Base-by-base conservation (phyloP, 2,888 invertebrate genomes). In the Megaustenia siamemsis region DNA sequence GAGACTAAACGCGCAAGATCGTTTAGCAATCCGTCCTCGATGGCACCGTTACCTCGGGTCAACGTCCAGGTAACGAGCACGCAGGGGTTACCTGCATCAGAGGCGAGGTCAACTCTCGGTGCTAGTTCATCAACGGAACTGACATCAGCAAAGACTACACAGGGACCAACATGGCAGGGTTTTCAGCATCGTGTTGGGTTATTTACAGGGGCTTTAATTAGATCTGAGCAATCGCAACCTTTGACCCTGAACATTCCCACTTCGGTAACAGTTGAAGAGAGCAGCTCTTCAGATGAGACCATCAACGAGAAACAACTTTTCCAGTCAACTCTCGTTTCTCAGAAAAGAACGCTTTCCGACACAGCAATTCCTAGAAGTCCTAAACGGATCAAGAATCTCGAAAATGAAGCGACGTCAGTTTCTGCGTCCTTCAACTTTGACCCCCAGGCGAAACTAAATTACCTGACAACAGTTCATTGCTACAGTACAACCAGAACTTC, bases 261-360 rank as follows among this genome's bases (percentile, higher is more conserved):
- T 18, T 24, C 73, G 6, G 45, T 76, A 4, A 68, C 68, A 6
- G 56, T 68, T 15, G 81, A 75, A n/a, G 85, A 85, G 0, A 81
- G 85, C 63, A 69, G 73, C 56, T 85, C 85, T n/a, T 75, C 75
- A 0, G 85, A 85, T 69, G 81, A 85, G 43, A 85, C 76, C 69
- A 28, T 60, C 12, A 68, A 28, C 12, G 76, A 76, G 21, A 63
- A 68, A n/a, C 49, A 53, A 15, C 32, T 85, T 35, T 85, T 85
- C 60, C 80, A 66, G 49, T 81, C 63, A 2, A 18, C 69, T 28
- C 3, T 77, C 0, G 12, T 77, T 5, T 35, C 73, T 24, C 68
- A 81, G 24, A 85, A 85, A 77, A 63, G 85, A 40, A 24, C 77
- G 32, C 21, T 75, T 2, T 73, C 85, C 0, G 75, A 85, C n/a